A percentile compares a stretch with the other conserved stretches of the same genome.
Evolutionary conservation across 1,140 invertebrate genomes (phyloP).

Genomic region (Platyura marginata): DNA sequence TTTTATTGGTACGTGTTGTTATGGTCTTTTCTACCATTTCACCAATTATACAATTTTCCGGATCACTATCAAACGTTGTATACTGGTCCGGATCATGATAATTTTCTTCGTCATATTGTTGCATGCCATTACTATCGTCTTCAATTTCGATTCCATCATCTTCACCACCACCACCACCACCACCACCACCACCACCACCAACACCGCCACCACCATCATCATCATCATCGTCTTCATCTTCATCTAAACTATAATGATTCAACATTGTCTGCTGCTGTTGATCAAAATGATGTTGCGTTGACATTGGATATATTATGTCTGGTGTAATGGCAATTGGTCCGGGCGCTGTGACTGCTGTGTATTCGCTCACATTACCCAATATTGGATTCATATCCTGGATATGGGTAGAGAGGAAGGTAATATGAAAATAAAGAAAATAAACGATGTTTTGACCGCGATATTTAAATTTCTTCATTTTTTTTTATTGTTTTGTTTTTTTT

Average conservation of each 20-base stretch:
- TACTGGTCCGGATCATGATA: conserved; percentile 14
- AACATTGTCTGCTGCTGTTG: conserved; percentile 13
- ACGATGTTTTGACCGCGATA: neutral
- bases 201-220: conserved; percentile 2
- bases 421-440: no score
- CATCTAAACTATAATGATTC: neutral
- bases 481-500: neutral
- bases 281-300: conserved; percentile 15
- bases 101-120: conserved; percentile 1
- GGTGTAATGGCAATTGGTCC: conserved; percentile 16
- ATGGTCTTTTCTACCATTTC: conserved; percentile 15
- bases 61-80: conserved; percentile 18
- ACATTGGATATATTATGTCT: conserved; percentile 16
- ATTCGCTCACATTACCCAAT: conserved; percentile 9
- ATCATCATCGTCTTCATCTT: neutral
- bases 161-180: conserved; percentile 1
- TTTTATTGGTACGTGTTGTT: conserved; percentile 23
- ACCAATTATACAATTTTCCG: conserved; percentile 13
- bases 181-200: conserved; percentile 1
- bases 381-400: neutral
- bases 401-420: no score
- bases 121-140: conserved; percentile 5
- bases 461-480: neutral
- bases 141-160: conserved; percentile 7
- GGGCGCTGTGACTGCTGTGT: conserved; percentile 11